These are phyloP conservation scores for Pedetes capensis DNA, from an alignment of 2,113 vertebrate species.

Conservation along the genomic window DNA sequence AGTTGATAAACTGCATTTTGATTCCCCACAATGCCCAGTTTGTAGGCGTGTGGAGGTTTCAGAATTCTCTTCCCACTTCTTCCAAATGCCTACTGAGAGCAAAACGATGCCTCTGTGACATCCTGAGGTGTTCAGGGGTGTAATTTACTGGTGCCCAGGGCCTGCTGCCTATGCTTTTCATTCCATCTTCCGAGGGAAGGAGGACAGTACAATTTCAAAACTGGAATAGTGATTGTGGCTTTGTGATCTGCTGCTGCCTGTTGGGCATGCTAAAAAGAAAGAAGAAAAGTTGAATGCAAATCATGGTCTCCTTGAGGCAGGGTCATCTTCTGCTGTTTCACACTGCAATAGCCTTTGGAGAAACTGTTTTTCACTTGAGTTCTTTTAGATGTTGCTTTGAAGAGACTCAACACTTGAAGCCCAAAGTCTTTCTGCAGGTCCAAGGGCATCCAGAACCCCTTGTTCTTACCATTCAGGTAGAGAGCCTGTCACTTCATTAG, in stretches of 20 bases:
- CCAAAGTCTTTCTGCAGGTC: background rate
- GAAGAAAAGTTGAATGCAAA: constrained; percentile 47
- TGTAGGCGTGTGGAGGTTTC: background rate
- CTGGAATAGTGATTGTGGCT: constrained; percentile 37
- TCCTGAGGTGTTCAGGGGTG: background rate
- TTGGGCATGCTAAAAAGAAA: constrained; percentile 36
- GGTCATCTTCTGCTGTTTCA: constrained; percentile 25
- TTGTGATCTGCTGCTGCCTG: constrained; percentile 43
- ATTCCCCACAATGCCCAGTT: background rate
- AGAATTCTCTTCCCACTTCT: background rate
- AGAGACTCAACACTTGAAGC: background rate
- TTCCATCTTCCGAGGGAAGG: background rate
- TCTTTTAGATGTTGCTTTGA: constrained; percentile 38
- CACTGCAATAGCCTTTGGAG: constrained; percentile 28
- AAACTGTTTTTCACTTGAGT: constrained; percentile 25
- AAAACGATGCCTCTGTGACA: background rate
- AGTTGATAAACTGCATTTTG: constrained; percentile 27
- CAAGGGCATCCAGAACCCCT: background rate
- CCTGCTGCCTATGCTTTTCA: background rate
- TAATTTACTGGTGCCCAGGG: background rate
- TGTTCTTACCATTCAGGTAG: background rate
- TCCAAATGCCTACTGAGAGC: background rate
- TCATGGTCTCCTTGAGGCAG: background rate
- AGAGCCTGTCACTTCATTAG: background rate
- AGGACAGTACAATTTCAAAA: constrained; percentile 35